Evolutionary conservation across 2,797 vertebrate species (phyloP), one percentile per base, ranked within the genome.

Genomic region (Sebastes umbrosus): DNA sequence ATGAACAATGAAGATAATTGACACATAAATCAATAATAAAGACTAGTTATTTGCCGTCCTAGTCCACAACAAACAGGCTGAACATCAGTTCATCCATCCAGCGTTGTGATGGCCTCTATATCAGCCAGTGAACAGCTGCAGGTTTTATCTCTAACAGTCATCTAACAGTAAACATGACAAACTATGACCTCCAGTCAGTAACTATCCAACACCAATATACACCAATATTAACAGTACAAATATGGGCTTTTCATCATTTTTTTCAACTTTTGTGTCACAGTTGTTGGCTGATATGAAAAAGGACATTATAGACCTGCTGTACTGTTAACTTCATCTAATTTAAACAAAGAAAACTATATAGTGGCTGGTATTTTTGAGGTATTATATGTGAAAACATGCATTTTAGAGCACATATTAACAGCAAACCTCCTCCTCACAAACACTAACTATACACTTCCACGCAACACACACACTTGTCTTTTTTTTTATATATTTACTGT

Each of bases 91-190:
- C 13, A 69, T 39, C 52, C n/a, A 69, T 39, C 60, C 8, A 60
- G 43, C 1, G 0, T 46, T 50, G 32, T 34, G 11, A 2, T 18
- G n/a, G 22, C 4, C 52, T 75, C 50, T 39, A 6, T 14, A 64
- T 75, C 68, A 77, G 18, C 27, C 62, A 57, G 65, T 71, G n/a
- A 69, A 63, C 24, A 83, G 69, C 66, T 77, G 27, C 34, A 79
- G 57, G n/a, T 39, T 32, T 58, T 46, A 79, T 77, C 29, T 76
- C 12, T 31, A 31, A 31, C 68, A 72, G 11, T 20, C 12, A 73
- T 70, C 57, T 25, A 8, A 57, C 54, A 64, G 43, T 70, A 39
- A 83, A 71, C 78, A 76, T 6, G 25, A 50, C 13, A 63, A 34
- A 75, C 31, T 32, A 25, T 29, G 14, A 80, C 36, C 65, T 66